Base-by-base conservation (phyloP, 2,888 invertebrate genomes). In the Lissocephala sabroskyi region DNA sequence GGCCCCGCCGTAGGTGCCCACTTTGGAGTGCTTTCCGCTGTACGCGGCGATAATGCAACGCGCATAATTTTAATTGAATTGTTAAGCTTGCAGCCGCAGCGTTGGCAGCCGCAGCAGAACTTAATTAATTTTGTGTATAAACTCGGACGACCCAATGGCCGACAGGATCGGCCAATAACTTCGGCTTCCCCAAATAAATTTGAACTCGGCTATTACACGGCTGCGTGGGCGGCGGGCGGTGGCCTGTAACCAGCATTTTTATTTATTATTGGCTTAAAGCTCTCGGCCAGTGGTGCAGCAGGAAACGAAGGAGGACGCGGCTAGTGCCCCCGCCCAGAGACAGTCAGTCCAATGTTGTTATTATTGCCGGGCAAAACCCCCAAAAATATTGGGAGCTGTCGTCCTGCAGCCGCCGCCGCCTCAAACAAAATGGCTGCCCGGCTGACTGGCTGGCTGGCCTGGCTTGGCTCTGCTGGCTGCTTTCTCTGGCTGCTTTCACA, bases 261-360 rank as follows among this genome's bases (percentile, higher is more conserved):
- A 76, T 76, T 78, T 75, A 78, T 76, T 78, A 75, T 76, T 73
- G 67, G 76, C 75, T 75, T 77, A 73, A 61, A 75, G 55, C 42
- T 42, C n/a, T n/a, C n/a, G n/a, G n/a, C n/a, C n/a, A n/a, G n/a
- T n/a, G n/a, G n/a, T n/a, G n/a, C n/a, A n/a, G n/a, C n/a, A n/a
- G n/a, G n/a, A n/a, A n/a, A n/a, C n/a, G n/a, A n/a, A n/a, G n/a
- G n/a, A n/a, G n/a, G n/a, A n/a, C n/a, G n/a, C n/a, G n/a, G n/a
- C n/a, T n/a, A n/a, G n/a, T n/a, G n/a, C n/a, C n/a, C n/a, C n/a
- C n/a, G n/a, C n/a, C n/a, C n/a, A n/a, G 46, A 41, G 33, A 45
- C 29, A 48, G 48, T 45, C 52, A 45, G 29, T 45, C 42, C 23
- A 23, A 7, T 66, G 67, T 65, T 65, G 65, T 71, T 74, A 66